Percentiles rank a stretch among this genome's conserved stretches.
Evolutionary conservation across 1,140 invertebrate genomes (phyloP).

Genomic region (Calosoma granatense): DNA sequence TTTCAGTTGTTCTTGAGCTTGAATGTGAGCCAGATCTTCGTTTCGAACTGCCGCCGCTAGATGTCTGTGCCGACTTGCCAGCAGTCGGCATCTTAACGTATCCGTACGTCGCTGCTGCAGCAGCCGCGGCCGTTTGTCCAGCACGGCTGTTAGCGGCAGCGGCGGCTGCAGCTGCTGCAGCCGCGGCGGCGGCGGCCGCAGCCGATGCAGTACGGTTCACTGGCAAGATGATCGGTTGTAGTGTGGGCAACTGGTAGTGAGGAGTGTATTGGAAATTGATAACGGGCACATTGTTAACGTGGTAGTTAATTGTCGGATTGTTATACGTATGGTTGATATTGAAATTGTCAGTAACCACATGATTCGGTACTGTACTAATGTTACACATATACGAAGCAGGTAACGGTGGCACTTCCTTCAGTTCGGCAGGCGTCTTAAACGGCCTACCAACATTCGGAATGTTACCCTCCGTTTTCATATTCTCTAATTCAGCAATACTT

Average conservation of each 20-base stretch:
- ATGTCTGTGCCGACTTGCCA: not conserved
- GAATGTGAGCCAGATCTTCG: not conserved
- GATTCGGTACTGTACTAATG: constrained; percentile 12
- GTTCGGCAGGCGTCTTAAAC: constrained; percentile 22
- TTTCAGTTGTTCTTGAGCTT: not conserved
- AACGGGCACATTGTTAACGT: constrained; percentile 22
- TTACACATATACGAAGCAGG: constrained; percentile 13
- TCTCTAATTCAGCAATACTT: constrained; percentile 24
- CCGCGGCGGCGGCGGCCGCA: too few relatives aligned
- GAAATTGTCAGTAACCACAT: constrained; percentile 21
- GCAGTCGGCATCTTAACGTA: not conserved
- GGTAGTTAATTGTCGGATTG: constrained; percentile 25
- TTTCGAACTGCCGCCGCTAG: not conserved
- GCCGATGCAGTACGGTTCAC: not conserved
- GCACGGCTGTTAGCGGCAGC: too few relatives aligned
- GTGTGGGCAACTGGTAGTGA: not conserved
- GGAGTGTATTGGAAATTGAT: not conserved
- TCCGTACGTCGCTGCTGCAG: too few relatives aligned
- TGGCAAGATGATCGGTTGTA: not conserved
- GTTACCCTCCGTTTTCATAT: not conserved
- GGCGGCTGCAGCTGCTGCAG: too few relatives aligned
- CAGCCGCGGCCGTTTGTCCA: too few relatives aligned
- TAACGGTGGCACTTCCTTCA: constrained; percentile 22
- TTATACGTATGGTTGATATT: constrained; percentile 25
- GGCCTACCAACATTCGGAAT: constrained; percentile 9